These are phyloP conservation scores for Melinaea marsaeus DNA, from an alignment of 2,888 invertebrate genomes.

Conservation along the genomic window DNA sequence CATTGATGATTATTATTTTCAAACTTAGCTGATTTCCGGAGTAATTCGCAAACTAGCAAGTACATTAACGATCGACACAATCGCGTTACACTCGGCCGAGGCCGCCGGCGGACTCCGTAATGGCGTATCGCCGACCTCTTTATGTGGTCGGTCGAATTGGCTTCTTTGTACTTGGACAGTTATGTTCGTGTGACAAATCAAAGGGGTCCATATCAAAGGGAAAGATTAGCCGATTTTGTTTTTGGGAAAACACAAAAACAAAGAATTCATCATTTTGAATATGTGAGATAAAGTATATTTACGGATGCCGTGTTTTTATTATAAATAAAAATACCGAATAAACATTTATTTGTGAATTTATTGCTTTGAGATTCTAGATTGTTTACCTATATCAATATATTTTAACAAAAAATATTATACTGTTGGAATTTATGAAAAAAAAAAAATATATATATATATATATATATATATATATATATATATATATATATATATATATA, in stretches of 20 bases:
- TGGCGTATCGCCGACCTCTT: conserved; percentile 11
- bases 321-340: too few species aligned
- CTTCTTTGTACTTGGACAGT: conserved; percentile 10
- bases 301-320: too few species aligned
- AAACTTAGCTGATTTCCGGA: not conserved
- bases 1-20: not conserved
- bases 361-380: too few species aligned
- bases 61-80: conserved; percentile 16
- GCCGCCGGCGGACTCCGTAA: conserved; percentile 16
- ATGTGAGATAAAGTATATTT: not conserved
- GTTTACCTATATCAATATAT: too few species aligned
- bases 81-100: conserved; percentile 16
- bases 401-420: too few species aligned
- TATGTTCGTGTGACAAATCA: conserved; percentile 15
- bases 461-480: too few species aligned
- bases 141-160: conserved; percentile 9
- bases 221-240: conserved; percentile 22
- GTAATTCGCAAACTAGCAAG: conserved; percentile 13
- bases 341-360: not conserved
- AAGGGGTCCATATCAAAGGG: conserved; percentile 12
- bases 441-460: too few species aligned
- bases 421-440: too few species aligned
- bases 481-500: too few species aligned
- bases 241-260: conserved; percentile 9
- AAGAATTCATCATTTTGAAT: conserved; percentile 2